These are phyloP conservation scores for Lasioglossum zephyrum DNA, from an alignment of 2,888 invertebrate genomes.

Conservation along the genomic window DNA sequence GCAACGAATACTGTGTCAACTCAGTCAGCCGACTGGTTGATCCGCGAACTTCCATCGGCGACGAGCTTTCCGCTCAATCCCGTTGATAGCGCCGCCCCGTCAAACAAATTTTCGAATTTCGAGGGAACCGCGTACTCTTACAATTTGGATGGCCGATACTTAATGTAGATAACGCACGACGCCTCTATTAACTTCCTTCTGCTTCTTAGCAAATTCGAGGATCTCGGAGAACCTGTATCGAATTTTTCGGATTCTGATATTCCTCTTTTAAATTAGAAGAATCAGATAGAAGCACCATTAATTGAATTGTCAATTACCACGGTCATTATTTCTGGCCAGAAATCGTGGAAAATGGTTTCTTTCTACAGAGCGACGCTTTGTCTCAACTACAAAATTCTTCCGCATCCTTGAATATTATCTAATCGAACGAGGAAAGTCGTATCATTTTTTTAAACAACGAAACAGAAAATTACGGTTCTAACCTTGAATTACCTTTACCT, in stretches of 20 bases:
- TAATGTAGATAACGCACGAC: background rate
- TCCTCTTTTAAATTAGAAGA: background rate
- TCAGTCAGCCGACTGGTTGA: background rate
- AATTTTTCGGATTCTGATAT: background rate
- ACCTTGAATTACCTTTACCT: background rate
- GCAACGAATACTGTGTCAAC: constrained; percentile 20
- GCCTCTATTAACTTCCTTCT: background rate
- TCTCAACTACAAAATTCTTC: background rate
- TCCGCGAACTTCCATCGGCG: background rate
- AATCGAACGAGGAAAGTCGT: background rate
- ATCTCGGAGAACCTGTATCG: background rate
- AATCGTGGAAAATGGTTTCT: background rate
- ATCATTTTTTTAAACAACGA: background rate
- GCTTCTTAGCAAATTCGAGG: background rate
- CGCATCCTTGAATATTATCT: background rate
- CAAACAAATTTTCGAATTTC: constrained; percentile 8
- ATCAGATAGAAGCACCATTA: background rate
- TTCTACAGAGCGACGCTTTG: too few species aligned
- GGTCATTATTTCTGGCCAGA: too few species aligned
- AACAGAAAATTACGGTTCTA: background rate
- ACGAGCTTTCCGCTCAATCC: constrained; percentile 18
- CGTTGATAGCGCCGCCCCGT: background rate
- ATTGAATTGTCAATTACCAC: too few species aligned
- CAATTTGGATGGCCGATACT: background rate
- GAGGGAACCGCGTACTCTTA: constrained; percentile 4